phyloP scores from a whole-genome alignment of 1,140 invertebrate genomes.

The Tetragonula clypearis region DNA sequence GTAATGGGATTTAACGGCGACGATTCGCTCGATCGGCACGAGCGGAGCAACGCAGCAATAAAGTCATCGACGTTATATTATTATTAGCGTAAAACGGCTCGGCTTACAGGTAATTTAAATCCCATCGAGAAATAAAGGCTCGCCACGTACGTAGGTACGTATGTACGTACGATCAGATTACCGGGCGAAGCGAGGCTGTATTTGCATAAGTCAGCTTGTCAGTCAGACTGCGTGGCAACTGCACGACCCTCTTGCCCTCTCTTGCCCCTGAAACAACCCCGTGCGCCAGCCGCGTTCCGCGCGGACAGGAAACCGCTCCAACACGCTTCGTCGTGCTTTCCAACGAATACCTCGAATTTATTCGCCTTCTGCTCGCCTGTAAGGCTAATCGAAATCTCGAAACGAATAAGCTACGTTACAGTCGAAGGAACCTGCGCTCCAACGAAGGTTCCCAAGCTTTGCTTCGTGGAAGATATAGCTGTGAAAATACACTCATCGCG shows the following conservation, averaged over 20 bases:
- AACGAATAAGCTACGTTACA: background rate
- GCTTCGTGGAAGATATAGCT: background rate
- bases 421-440: background rate
- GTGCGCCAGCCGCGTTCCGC: conserved; percentile 37
- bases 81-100: conserved; percentile 74
- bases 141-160: conserved; percentile 58
- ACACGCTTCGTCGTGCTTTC: conserved; percentile 59
- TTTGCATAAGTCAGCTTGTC: conserved; percentile 82
- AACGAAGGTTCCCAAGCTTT: background rate
- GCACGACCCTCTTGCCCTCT: conserved; percentile 76
- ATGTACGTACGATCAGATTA: conserved; percentile 77
- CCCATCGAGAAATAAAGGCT: conserved; percentile 75
- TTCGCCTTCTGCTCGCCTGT: conserved; percentile 25
- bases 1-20: background rate
- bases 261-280: conserved; percentile 74
- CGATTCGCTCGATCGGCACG: conserved; percentile 32
- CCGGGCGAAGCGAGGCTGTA: conserved; percentile 75
- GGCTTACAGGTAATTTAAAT: conserved; percentile 79
- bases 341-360: conserved; percentile 57
- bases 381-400: conserved; percentile 30
- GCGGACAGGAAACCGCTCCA: conserved; percentile 58
- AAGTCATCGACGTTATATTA: conserved; percentile 75
- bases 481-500: no score
- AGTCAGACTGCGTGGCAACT: conserved; percentile 80
- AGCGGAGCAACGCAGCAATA: conserved; percentile 59